These are phyloP conservation scores for Drosophila leonis DNA, from an alignment of 2,888 invertebrate species.

Conservation along the genomic window DNA sequence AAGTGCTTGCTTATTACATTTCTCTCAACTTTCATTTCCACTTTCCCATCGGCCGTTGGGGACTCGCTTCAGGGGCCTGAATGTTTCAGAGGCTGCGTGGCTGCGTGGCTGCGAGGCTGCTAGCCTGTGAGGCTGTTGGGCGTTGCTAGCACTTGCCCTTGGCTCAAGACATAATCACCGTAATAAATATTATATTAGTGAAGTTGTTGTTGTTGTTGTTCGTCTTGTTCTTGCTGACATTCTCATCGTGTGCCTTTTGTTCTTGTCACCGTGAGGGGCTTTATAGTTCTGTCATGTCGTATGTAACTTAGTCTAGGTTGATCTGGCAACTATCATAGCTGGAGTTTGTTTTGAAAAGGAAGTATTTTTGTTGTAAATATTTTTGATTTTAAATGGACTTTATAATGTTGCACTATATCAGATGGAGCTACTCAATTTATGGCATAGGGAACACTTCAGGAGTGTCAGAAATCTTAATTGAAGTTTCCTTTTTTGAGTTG, in stretches of 20 bases:
- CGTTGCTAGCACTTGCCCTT: constrained; percentile 40
- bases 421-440: no score
- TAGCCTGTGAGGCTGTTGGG: constrained; percentile 12
- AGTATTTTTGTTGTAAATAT: not conserved
- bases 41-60: constrained; percentile 34
- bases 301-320: not conserved
- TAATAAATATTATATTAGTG: constrained; percentile 71
- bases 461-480: no score
- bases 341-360: not conserved
- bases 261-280: not conserved
- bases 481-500: no score
- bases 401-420: no score
- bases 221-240: constrained; percentile 41
- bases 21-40: constrained; percentile 38
- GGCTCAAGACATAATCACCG: constrained; percentile 69
- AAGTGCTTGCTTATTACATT: constrained; percentile 56
- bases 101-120: not conserved
- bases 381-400: no score
- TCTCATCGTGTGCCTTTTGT: constrained; percentile 15
- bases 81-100: not conserved
- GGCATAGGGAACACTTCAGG: no score
- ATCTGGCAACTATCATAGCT: not conserved
- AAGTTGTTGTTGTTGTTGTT: constrained; percentile 44
- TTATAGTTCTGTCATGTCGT: not conserved
- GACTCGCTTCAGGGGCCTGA: not conserved